Conservation (phyloP, 2,888 invertebrate species). For the Pimpla rufipes region DNA sequence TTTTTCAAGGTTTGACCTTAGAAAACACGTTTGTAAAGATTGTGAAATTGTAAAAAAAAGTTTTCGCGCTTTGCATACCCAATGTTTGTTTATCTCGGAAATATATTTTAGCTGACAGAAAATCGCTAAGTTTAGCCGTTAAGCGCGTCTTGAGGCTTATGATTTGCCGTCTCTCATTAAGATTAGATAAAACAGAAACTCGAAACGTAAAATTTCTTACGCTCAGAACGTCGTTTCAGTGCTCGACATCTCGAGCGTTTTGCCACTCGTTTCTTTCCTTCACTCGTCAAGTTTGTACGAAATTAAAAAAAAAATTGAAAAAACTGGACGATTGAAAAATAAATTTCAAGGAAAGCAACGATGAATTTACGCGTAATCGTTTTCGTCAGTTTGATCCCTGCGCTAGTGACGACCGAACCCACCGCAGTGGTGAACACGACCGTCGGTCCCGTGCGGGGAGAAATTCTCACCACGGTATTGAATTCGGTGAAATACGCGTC, state of each 20-base stretch:
- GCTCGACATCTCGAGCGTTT: not conserved
- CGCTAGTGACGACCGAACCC: not conserved
- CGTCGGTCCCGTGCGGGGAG: constrained; percentile 73
- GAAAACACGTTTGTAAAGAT: too few relatives aligned
- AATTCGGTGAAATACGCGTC: constrained; percentile 66
- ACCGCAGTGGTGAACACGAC: constrained; percentile 28
- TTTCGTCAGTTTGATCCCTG: not conserved
- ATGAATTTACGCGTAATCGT: not conserved
- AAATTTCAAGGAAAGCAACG: not conserved
- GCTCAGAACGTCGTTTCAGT: not conserved
- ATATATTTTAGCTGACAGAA: not conserved
- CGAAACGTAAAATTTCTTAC: too few relatives aligned
- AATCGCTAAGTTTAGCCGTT: not conserved
- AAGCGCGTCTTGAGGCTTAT: not conserved
- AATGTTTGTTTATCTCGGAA: not conserved
- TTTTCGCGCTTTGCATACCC: too few relatives aligned
- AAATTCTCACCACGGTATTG: constrained; percentile 67
- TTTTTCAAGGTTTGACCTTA: too few relatives aligned
- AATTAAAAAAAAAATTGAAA: not conserved
- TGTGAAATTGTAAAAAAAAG: too few relatives aligned
- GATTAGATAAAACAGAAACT: not conserved
- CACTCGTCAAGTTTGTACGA: not conserved
- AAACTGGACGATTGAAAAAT: not conserved
- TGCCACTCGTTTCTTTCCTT: not conserved
- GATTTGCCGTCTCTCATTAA: not conserved